Evolutionary conservation across 1,140 invertebrate species (phyloP).

Genomic region (Formica exsecta): DNA sequence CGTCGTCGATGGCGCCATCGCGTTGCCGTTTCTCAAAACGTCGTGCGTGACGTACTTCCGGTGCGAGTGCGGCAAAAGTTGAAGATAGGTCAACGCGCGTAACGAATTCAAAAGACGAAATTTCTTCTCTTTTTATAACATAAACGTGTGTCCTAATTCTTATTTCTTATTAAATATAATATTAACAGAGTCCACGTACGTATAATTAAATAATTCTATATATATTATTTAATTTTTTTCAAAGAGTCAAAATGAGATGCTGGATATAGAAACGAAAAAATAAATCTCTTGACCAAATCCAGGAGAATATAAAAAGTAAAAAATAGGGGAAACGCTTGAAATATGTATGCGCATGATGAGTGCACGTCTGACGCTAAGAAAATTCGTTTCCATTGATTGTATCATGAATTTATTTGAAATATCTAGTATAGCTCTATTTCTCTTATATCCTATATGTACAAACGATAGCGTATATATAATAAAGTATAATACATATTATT

Average conservation of each 20-base stretch:
- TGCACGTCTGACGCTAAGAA: conserved; percentile 11
- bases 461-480: conserved; percentile 79
- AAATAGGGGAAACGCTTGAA: neutral
- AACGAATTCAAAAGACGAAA: conserved; percentile 28
- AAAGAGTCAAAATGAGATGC: too few relatives aligned
- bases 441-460: conserved; percentile 84
- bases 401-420: conserved; percentile 85
- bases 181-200: too few relatives aligned
- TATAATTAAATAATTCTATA: too few relatives aligned
- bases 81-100: neutral
- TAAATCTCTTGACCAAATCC: too few relatives aligned
- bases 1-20: conserved; percentile 57
- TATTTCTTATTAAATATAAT: too few relatives aligned
- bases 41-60: conserved; percentile 66
- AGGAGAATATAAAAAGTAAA: too few relatives aligned
- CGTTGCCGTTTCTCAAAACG: conserved; percentile 26
- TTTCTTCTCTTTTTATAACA: neutral
- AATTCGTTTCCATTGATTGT: conserved; percentile 73
- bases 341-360: neutral
- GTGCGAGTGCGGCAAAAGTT: conserved; percentile 5
- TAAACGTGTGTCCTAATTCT: too few relatives aligned
- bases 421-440: conserved; percentile 81
- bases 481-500: conserved; percentile 84
- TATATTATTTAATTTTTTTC: too few relatives aligned
- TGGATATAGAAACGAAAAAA: too few relatives aligned